A percentile compares a stretch with the other conserved stretches of the same genome.
Evolutionary conservation across 1,140 invertebrate genomes (phyloP).

Genomic region (Cotesia vestalis): DNA sequence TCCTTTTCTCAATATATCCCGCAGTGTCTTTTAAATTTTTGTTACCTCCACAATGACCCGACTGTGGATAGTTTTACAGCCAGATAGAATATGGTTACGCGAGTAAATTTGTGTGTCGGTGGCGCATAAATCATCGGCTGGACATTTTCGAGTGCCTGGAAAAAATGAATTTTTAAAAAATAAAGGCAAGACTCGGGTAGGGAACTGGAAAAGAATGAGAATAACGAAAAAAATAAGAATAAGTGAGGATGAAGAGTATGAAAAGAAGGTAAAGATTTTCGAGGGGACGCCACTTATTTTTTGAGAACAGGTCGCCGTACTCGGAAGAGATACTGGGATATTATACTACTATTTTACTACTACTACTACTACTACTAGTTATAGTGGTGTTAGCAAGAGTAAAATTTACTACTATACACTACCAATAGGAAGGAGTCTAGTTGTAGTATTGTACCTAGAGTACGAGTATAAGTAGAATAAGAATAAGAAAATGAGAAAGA

Average conservation of each 20-base stretch:
- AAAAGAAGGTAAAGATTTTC: conserved; percentile 13
- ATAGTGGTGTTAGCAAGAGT: too few relatives aligned
- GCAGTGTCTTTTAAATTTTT: conserved; percentile 1
- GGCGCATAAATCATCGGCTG: conserved; percentile 21
- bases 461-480: neutral
- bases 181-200: neutral
- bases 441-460: too few relatives aligned
- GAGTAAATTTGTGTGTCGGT: conserved; percentile 23
- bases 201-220: neutral
- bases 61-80: conserved; percentile 15
- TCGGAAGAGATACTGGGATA: conserved; percentile 5
- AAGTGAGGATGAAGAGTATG: neutral
- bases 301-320: conserved; percentile 1
- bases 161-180: neutral
- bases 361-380: too few relatives aligned
- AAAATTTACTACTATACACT: too few relatives aligned
- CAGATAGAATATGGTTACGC: conserved; percentile 18
- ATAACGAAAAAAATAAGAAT: neutral
- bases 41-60: neutral
- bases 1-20: neutral
- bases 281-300: neutral
- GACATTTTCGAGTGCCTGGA: neutral
- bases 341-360: neutral
- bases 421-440: too few relatives aligned
- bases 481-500: too few relatives aligned